These are phyloP conservation scores for Daubentonia madagascariensis DNA, from an alignment of 2,113 vertebrate species.

Conservation along the genomic window DNA sequence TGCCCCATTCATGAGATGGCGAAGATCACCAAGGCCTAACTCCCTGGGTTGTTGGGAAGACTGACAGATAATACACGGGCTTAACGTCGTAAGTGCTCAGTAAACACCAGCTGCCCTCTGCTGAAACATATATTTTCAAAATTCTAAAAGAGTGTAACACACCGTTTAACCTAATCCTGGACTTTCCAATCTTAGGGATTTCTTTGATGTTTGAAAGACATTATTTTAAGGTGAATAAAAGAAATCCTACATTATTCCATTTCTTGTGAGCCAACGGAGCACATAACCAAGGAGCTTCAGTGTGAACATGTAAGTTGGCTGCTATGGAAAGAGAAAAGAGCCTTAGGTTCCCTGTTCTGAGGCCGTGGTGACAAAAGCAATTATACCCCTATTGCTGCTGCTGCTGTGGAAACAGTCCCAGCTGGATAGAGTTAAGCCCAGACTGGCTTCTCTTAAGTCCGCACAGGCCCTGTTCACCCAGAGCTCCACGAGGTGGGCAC, in stretches of 20 bases:
- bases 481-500: fast-evolving
- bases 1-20: not conserved
- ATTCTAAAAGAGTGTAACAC: not conserved
- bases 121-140: fast-evolving
- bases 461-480: fast-evolving
- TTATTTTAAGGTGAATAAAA: not conserved
- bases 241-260: too few relatives aligned
- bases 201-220: not conserved
- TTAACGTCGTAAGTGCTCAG: not conserved
- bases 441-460: not conserved
- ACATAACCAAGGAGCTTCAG: fast-evolving
- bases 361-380: not conserved
- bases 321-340: not conserved
- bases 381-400: fast-evolving
- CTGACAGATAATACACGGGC: fast-evolving
- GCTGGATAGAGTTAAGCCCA: fast-evolving
- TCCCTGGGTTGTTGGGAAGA: not conserved
- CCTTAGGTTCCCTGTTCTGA: not conserved
- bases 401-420: not conserved
- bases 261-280: not conserved
- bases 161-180: not conserved
- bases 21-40: fast-evolving
- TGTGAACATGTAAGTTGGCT: fast-evolving
- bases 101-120: not conserved
- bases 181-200: not conserved